Percentiles rank a stretch among this genome's conserved stretches.
These are phyloP conservation scores for Sorex araneus DNA, from an alignment of 2,113 vertebrate species.

Conservation along the genomic window DNA sequence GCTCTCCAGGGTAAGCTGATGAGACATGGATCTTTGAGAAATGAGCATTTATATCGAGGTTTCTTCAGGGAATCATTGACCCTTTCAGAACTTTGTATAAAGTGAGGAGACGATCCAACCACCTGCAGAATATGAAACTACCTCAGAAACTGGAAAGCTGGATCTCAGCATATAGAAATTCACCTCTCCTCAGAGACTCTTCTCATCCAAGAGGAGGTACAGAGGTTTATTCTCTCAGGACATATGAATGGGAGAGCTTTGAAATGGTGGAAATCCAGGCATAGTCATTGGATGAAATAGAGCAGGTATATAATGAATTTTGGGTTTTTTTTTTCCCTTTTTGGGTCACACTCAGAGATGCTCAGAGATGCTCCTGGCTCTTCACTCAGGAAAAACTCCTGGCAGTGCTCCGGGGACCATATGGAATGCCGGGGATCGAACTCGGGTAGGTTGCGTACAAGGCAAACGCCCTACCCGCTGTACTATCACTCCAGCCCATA, in stretches of 20 bases:
- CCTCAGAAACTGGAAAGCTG: neutral
- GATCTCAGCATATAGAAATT: neutral
- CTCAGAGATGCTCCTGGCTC: no score
- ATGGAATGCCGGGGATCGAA: no score
- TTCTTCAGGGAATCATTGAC: neutral
- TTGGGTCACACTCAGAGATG: no score
- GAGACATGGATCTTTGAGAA: neutral
- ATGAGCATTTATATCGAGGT: neutral
- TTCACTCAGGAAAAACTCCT: no score
- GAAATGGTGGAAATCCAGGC: neutral
- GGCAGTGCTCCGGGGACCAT: no score
- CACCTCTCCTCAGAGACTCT: neutral
- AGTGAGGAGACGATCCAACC: neutral
- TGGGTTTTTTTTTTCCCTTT: no score
- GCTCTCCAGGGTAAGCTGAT: neutral
- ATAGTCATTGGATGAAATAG: neutral
- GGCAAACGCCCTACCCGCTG: no score
- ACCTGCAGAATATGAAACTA: neutral
- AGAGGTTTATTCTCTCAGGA: neutral
- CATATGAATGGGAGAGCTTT: neutral
- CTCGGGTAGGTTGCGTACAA: no score
- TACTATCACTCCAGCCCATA: no score
- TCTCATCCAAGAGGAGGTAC: neutral
- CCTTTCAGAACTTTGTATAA: neutral
- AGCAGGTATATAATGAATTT: neutral